These are phyloP conservation scores for Erynnis tages DNA, from an alignment of 2,888 invertebrate genomes.

Conservation along the genomic window DNA sequence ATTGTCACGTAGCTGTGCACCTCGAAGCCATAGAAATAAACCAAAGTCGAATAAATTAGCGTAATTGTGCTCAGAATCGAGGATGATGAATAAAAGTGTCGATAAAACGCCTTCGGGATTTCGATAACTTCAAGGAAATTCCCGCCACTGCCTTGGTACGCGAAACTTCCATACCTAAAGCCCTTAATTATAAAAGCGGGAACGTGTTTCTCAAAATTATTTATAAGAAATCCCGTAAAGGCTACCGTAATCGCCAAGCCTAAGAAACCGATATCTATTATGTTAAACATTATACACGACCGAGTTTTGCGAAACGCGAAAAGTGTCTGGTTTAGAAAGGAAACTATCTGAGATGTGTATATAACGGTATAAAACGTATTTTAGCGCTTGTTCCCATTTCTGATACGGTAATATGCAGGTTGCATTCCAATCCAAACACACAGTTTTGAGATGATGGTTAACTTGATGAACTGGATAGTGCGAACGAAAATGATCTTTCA, in stretches of 20 bases:
- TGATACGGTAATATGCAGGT: no score
- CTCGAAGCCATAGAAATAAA: slow-evolving; percentile 70
- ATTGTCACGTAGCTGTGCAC: slow-evolving; percentile 73
- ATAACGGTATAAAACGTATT: slow-evolving; percentile 25
- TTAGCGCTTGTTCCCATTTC: not conserved
- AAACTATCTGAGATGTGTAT: slow-evolving; percentile 13
- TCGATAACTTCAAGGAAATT: slow-evolving; percentile 78
- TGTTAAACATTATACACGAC: slow-evolving; percentile 53
- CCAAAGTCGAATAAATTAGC: slow-evolving; percentile 69
- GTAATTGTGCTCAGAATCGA: slow-evolving; percentile 77
- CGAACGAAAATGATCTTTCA: no score
- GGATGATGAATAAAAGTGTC: slow-evolving; percentile 90
- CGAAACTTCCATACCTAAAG: slow-evolving; percentile 88
- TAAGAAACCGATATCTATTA: slow-evolving; percentile 69
- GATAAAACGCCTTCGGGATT: slow-evolving; percentile 90
- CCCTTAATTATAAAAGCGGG: slow-evolving; percentile 84
- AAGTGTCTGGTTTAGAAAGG: slow-evolving; percentile 6
- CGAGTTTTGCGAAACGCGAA: not conserved
- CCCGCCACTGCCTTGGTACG: slow-evolving; percentile 76
- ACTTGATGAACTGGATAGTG: no score
- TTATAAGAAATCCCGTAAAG: slow-evolving; percentile 83
- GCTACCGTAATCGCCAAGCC: slow-evolving; percentile 69
- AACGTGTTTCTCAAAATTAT: slow-evolving; percentile 83
- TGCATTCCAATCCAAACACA: not conserved
- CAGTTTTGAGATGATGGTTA: no score